Base-by-base conservation (phyloP, 2,888 invertebrate genomes). In the Ectropis crepuscularia region DNA sequence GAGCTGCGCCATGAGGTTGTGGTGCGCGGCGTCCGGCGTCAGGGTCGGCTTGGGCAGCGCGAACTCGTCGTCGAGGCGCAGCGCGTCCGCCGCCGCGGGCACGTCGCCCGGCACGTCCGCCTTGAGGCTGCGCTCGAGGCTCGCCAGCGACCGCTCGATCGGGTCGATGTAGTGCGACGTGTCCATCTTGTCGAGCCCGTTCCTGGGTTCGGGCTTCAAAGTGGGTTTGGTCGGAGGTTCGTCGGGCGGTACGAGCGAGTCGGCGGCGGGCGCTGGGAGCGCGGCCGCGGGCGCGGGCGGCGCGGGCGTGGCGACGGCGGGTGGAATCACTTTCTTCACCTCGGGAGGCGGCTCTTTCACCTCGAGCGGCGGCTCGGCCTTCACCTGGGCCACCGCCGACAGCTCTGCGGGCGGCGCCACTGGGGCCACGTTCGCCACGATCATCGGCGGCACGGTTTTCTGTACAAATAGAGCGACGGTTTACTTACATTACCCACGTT, bases 111-210 rank as follows among this genome's bases (percentile, higher is more conserved):
- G 94, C 66, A 93, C 90, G 57, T 94, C 94, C 57, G 89, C 93
- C 74, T 94, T 94, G 47, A 94, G 88, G 70, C 93, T 94, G 54
- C 95, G 94, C 85, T 96, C 96, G 72, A 96, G 88, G 74, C 94
- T 95, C 53, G 96, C 96, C 75, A 96, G 89, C 58, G 95, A 95
- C 73, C 95, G 94, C 85, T 96, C 96, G 74, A 96, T 92, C 16
- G 96, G 95, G 84, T 96, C 96, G 62, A 95, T 94, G 74, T 89
- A 92, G 66, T 89, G 92, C 28, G 91, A 90, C 6, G 89, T 68
- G 65, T 92, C 92, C 2, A 88, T 76, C 69, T 90, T 92, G 62
- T 92, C 92, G 51, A 91, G 81, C 2, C 91, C 92, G 77, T 89
- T 94, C 71, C 83, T 86, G 61, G 87, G 77, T 74, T 93, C 85